Evolutionary conservation across 2,797 vertebrate species (phyloP).

Genomic region (Melopsittacus undulatus): DNA sequence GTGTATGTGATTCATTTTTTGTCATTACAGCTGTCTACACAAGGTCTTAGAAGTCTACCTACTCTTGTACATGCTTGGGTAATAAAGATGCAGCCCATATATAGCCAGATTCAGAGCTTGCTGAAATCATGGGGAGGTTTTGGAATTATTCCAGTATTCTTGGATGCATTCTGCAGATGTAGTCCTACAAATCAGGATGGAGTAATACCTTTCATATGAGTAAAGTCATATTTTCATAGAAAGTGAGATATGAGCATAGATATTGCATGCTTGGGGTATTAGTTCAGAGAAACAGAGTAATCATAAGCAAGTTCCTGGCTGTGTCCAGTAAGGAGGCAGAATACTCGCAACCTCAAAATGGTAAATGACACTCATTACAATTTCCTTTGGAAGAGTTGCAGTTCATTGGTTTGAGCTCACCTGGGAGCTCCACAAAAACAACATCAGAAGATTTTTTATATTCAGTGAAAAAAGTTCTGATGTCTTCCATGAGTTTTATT

Average conservation of each 20-base stretch:
- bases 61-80: not conserved
- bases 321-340: not conserved
- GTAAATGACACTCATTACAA: not conserved
- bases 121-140: not conserved
- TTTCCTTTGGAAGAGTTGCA: not conserved
- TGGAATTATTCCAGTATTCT: not conserved
- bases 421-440: not conserved
- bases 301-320: not conserved
- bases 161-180: not conserved
- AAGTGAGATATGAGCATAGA: not conserved
- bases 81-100: not conserved
- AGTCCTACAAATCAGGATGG: not conserved
- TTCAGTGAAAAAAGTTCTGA: not conserved
- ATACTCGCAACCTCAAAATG: not conserved
- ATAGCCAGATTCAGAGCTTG: not conserved
- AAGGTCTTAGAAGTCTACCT: slow-evolving; percentile 10
- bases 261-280: not conserved
- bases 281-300: not conserved
- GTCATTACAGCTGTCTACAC: slow-evolving; percentile 36
- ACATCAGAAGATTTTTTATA: not conserved
- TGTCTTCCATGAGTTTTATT: not conserved
- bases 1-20: slow-evolving; percentile 15
- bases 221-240: not conserved
- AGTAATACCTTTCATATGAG: not conserved
- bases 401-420: not conserved